Evolutionary conservation across 2,797 vertebrate genomes (phyloP).

Genomic region (Poecilia picta): DNA sequence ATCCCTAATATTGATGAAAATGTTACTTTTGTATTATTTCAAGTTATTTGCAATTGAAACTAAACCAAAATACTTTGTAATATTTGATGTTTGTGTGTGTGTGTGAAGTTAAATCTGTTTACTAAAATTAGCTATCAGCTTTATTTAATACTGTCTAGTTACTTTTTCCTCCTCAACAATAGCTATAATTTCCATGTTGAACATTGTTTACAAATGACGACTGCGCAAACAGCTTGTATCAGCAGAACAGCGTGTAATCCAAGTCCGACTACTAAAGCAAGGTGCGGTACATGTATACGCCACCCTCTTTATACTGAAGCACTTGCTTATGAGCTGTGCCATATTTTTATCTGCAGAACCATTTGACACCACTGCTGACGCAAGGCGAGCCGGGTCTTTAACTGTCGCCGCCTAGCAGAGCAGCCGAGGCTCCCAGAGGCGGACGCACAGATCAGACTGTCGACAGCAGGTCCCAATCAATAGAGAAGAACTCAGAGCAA

Average conservation of each 20-base stretch:
- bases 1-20: too few relatives aligned
- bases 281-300: constrained; percentile 76
- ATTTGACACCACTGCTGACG: constrained; percentile 81
- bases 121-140: constrained; percentile 24
- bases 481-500: background rate
- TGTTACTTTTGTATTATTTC: too few relatives aligned
- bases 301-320: constrained; percentile 64
- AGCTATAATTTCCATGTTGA: background rate
- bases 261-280: constrained; percentile 67
- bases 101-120: constrained; percentile 17
- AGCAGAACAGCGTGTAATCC: constrained; percentile 69
- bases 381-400: constrained; percentile 55
- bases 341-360: constrained; percentile 79
- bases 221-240: constrained; percentile 54
- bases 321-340: constrained; percentile 74
- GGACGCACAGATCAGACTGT: background rate
- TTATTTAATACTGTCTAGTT: background rate
- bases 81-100: background rate
- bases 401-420: constrained; percentile 16
- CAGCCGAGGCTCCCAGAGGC: constrained; percentile 1
- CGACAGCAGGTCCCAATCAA: background rate
- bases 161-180: background rate
- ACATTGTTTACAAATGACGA: constrained; percentile 45
- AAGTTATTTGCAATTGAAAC: too few relatives aligned
- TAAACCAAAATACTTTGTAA: too few relatives aligned